phyloP scores from a whole-genome alignment of 2,888 invertebrate genomes.

The Apotomis capreana region DNA sequence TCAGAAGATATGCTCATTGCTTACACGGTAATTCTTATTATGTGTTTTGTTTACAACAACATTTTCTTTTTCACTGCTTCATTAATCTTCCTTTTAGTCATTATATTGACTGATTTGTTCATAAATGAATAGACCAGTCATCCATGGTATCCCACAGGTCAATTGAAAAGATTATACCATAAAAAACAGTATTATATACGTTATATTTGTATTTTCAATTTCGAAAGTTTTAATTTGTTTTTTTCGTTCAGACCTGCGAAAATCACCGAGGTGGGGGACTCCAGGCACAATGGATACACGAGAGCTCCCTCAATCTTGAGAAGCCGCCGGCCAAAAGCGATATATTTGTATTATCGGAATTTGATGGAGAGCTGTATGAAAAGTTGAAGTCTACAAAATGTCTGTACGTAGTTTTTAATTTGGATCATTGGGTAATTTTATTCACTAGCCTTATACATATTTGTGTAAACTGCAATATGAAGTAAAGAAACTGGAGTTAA shows the following conservation, averaged over 20 bases:
- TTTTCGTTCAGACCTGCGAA: constrained; percentile 78
- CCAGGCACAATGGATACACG: constrained; percentile 85
- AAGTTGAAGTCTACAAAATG: constrained; percentile 86
- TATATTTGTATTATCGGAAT: constrained; percentile 90
- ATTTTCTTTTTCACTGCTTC: neutral
- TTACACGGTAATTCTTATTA: constrained; percentile 76
- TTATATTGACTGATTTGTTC: neutral
- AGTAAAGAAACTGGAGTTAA: no score
- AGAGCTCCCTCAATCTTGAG: constrained; percentile 83
- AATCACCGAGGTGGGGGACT: constrained; percentile 82
- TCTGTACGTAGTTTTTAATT: constrained; percentile 82
- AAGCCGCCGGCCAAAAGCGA: constrained; percentile 85
- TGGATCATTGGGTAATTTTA: no score
- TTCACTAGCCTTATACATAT: no score
- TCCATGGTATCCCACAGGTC: neutral
- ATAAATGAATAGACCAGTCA: neutral
- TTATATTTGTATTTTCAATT: constrained; percentile 34
- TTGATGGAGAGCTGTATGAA: constrained; percentile 88
- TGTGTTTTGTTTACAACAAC: neutral
- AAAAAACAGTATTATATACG: neutral
- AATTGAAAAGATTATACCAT: neutral
- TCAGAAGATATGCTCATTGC: constrained; percentile 85
- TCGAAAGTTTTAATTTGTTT: constrained; percentile 3
- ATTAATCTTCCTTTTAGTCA: neutral
- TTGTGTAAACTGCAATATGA: no score